Conservation (phyloP, 2,888 invertebrate species). For the Mechanitis messenoides region DNA sequence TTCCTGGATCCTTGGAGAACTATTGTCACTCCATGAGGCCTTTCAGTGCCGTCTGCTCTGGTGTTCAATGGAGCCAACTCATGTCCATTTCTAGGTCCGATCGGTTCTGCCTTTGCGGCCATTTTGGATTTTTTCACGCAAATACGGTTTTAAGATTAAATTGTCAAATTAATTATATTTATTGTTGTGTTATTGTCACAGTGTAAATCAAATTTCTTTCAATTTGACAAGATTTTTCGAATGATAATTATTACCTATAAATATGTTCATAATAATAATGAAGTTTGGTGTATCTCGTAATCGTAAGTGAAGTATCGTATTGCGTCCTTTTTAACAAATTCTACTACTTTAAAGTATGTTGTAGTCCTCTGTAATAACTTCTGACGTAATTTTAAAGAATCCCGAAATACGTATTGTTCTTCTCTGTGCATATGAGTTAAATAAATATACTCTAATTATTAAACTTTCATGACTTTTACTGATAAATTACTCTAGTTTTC, state of each 20-base stretch:
- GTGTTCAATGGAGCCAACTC: constrained; percentile 88
- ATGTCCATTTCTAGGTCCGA: constrained; percentile 82
- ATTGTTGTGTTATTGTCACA: constrained; percentile 20
- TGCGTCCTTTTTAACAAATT: constrained; percentile 72
- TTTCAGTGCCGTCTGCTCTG: constrained; percentile 75
- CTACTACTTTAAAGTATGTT: constrained; percentile 67
- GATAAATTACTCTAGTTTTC: not conserved
- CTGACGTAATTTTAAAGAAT: constrained; percentile 66
- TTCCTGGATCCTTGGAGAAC: constrained; percentile 83
- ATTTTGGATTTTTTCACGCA: constrained; percentile 41
- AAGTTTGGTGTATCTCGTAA: constrained; percentile 61
- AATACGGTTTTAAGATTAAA: constrained; percentile 23
- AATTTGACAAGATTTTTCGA: constrained; percentile 68
- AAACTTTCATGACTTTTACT: constrained; percentile 24
- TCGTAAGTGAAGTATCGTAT: constrained; percentile 69
- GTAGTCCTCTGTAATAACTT: constrained; percentile 63
- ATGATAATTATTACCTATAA: constrained; percentile 61
- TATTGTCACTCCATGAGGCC: constrained; percentile 85
- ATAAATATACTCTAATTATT: constrained; percentile 27
- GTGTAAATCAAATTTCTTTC: constrained; percentile 45
- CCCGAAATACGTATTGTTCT: constrained; percentile 60
- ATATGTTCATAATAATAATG: constrained; percentile 67
- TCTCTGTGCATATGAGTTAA: constrained; percentile 67
- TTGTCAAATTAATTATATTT: constrained; percentile 7
- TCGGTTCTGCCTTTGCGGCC: constrained; percentile 71